Percentiles rank a stretch among this genome's conserved stretches.
Conservation (phyloP, 1,140 invertebrate species). For the Cydia fagiglandana region DNA sequence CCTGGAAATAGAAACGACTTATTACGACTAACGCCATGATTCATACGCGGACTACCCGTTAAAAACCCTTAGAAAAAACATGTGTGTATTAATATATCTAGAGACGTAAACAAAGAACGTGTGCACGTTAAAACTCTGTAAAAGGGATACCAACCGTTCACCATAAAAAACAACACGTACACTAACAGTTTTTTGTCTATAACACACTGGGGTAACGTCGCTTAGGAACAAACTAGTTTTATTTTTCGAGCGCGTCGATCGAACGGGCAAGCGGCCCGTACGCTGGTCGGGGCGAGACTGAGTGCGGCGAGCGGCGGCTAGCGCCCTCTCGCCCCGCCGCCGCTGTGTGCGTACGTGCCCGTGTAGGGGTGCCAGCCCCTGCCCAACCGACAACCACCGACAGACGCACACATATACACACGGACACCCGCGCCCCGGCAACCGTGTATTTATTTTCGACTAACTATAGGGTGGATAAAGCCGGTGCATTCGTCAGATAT, state of each 20-base stretch:
- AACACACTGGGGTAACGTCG: constrained; percentile 54
- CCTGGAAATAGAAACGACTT: constrained; percentile 75
- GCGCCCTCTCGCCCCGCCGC: constrained; percentile 59
- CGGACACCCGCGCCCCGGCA: constrained; percentile 44
- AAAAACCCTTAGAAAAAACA: constrained; percentile 56
- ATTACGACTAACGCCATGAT: constrained; percentile 63
- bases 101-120: constrained; percentile 69
- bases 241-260: constrained; percentile 60
- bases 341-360: constrained; percentile 55
- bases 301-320: constrained; percentile 46
- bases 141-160: constrained; percentile 65
- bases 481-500: constrained; percentile 54
- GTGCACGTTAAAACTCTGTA: constrained; percentile 48
- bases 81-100: constrained; percentile 52
- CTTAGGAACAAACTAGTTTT: constrained; percentile 72
- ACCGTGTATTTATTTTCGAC: constrained; percentile 73
- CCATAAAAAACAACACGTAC: constrained; percentile 55
- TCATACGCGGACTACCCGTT: constrained; percentile 58
- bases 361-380: constrained; percentile 61
- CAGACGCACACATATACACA: not conserved
- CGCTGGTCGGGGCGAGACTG: constrained; percentile 72
- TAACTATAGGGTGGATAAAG: constrained; percentile 49
- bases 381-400: constrained; percentile 42
- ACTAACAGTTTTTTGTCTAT: constrained; percentile 67
- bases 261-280: constrained; percentile 48